phyloP scores from a whole-genome alignment of 1,140 invertebrate genomes.

The Pogonomyrmex barbatus region DNA sequence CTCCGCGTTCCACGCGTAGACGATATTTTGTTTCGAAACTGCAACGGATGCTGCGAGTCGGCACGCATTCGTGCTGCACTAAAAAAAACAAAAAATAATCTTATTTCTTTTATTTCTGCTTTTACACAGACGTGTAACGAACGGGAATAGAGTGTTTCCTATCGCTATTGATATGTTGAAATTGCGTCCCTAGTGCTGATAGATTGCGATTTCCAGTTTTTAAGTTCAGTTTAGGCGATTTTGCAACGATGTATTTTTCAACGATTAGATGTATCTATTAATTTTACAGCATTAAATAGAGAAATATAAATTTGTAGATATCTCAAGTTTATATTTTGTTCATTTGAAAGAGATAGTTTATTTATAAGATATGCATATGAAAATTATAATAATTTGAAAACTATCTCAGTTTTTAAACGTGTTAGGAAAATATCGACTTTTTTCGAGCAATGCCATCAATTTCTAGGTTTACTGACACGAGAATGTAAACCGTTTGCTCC shows the following conservation, averaged over 20 bases:
- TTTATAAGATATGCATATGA: not conserved
- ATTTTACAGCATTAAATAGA: not conserved
- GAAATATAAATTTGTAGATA: not conserved
- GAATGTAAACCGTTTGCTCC: conserved; percentile 27
- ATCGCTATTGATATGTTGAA: conserved; percentile 54
- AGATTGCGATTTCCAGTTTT: conserved; percentile 48
- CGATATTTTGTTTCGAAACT: conserved; percentile 35
- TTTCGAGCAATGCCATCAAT: not conserved
- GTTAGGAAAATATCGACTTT: not conserved
- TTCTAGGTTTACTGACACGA: conserved; percentile 4
- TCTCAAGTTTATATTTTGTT: not conserved
- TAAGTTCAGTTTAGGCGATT: conserved; percentile 31
- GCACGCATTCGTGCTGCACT: not conserved
- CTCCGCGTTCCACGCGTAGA: not conserved
- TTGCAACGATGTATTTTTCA: conserved; percentile 2
- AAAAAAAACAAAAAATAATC: not conserved
- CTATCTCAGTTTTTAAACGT: not conserved
- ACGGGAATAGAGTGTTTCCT: conserved; percentile 22
- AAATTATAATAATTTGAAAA: not conserved
- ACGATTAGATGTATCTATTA: not conserved
- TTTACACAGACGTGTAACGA: conserved; percentile 50
- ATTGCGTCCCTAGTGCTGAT: conserved; percentile 43
- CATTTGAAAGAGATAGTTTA: not conserved
- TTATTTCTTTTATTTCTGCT: conserved; percentile 43
- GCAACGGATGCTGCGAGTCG: not conserved